Evolutionary conservation across 1,140 invertebrate genomes (phyloP), one percentile per base, ranked within the genome.

Genomic region (Onthophagus taurus): DNA sequence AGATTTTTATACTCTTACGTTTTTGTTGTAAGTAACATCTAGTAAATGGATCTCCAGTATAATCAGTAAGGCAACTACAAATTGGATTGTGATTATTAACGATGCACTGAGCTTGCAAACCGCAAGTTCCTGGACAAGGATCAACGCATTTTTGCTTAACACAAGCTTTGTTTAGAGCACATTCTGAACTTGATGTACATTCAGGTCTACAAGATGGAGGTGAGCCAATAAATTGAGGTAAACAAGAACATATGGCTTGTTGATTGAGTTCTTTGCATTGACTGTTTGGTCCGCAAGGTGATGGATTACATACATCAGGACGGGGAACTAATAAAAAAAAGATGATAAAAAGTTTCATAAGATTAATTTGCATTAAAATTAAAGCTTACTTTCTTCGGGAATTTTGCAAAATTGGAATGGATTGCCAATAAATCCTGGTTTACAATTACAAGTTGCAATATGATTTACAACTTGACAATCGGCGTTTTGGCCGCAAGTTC

Each of bases 231-330:
- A 63, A 67, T 39, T 35, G 52, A 13, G 41, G 49, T 41, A 54
- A 49, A 53, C 81, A 83, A 56, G 75, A 73, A 55, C 83, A 85
- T 3, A 78, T 74, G 2, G 80, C 76, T 58, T 78, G 72, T 33
- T 67, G 67, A 52, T 79, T 77, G 20, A 70, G 71, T 51, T 78
- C 73, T 52, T 77, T 72, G 62, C 83, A 85, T 51, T 77, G 64
- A 55, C 77, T 77, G 57, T 85, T 76, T 11, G 78, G 72, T 18
- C 86, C 86, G 62, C 85, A 89, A 2, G 82, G 82, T 14, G 78
- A 81, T 14, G 81, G 80, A 44, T 67, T 64, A 57, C 83, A 85
- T 1, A 78, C 80, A 57, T 81, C 37, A 8, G 51, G 50, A 26
- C 43, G 36, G 19, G 29, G 26, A 34, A 34, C 31, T 6, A 13